These are phyloP conservation scores for Eretmocerus hayati DNA, from an alignment of 2,888 invertebrate species.

Conservation along the genomic window DNA sequence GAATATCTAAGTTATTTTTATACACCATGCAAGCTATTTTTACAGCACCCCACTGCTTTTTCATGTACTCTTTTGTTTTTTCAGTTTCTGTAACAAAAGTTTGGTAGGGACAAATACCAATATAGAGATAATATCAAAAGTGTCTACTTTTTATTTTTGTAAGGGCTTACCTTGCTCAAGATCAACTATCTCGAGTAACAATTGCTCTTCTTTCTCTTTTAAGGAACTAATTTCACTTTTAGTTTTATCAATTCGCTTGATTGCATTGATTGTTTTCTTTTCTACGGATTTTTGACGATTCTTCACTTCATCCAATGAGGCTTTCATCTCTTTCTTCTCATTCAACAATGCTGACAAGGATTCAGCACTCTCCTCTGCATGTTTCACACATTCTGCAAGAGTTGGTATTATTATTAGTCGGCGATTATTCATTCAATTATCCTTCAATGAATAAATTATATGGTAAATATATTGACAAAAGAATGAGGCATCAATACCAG, in stretches of 20 bases:
- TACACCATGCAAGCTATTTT: constrained; percentile 32
- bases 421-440: neutral
- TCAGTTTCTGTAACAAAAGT: constrained; percentile 23
- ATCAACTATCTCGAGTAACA: constrained; percentile 33
- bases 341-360: constrained; percentile 8
- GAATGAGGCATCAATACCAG: constrained; percentile 8
- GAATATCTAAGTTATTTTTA: constrained; percentile 35
- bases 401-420: neutral
- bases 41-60: constrained; percentile 31
- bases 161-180: constrained; percentile 30
- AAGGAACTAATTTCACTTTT: constrained; percentile 22
- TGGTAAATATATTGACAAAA: neutral
- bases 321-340: constrained; percentile 21
- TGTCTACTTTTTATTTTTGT: neutral
- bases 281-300: constrained; percentile 31
- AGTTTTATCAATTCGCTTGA: constrained; percentile 24
- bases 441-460: neutral
- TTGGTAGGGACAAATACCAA: neutral
- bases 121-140: constrained; percentile 1
- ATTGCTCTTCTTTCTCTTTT: constrained; percentile 27
- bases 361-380: constrained; percentile 13
- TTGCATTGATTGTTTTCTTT: constrained; percentile 28
- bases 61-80: constrained; percentile 25
- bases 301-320: constrained; percentile 20
- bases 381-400: constrained; percentile 13